Percentiles rank a stretch among this genome's conserved stretches.
phyloP scores from a whole-genome alignment of 1,140 invertebrate species.

The Latrodectus geometricus region DNA sequence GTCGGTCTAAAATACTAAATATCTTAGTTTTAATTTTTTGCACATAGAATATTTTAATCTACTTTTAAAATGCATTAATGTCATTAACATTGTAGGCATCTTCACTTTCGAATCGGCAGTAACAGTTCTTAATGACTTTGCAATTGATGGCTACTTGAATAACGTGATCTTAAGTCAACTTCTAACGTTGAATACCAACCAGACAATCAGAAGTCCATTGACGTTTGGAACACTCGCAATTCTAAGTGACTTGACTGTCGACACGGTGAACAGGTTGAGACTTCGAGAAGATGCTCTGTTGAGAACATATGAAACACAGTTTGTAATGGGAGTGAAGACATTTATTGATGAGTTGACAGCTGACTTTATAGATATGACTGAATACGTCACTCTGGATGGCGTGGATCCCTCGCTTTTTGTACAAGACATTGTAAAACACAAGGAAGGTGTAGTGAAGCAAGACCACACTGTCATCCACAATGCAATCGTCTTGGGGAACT shows the following conservation, averaged over 20 bases:
- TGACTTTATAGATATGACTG: conserved; percentile 20
- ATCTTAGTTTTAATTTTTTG: too few relatives aligned
- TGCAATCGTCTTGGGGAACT: conserved; percentile 10
- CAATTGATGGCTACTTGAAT: not conserved
- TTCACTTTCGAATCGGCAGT: not conserved
- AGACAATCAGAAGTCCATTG: not conserved
- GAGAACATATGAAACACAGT: not conserved
- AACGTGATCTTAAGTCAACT: not conserved
- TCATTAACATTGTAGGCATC: conserved; percentile 20
- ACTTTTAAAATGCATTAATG: too few relatives aligned
- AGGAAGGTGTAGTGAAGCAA: conserved; percentile 15
- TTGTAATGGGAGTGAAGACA: conserved; percentile 10
- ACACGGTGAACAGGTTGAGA: conserved; percentile 22
- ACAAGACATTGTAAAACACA: conserved; percentile 18
- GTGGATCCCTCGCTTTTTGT: conserved; percentile 44
- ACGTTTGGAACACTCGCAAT: not conserved
- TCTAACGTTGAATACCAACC: conserved; percentile 15
- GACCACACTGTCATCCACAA: conserved; percentile 7
- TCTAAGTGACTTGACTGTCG: not conserved
- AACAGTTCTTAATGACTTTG: not conserved
- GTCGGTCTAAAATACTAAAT: too few relatives aligned
- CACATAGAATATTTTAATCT: too few relatives aligned
- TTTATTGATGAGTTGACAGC: not conserved
- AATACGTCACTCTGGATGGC: conserved; percentile 16
- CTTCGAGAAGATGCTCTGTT: conserved; percentile 5